These are phyloP conservation scores for Eptatretus burgeri DNA, from an alignment of 2,113 vertebrate species.

Conservation along the genomic window DNA sequence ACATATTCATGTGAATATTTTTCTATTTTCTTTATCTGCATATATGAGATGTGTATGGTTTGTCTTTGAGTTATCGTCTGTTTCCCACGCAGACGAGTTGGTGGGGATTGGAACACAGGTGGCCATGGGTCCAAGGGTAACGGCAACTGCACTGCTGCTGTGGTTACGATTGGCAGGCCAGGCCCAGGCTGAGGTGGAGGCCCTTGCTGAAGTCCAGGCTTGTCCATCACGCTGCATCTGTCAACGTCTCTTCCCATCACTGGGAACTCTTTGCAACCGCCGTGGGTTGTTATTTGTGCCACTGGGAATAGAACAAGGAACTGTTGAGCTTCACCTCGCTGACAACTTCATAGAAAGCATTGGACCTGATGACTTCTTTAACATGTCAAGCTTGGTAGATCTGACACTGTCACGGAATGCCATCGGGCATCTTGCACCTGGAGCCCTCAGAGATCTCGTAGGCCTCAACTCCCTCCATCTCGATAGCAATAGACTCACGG, in stretches of 20 bases:
- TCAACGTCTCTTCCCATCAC: conserved; percentile 36
- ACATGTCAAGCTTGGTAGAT: conserved; percentile 41
- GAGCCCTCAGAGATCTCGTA: conserved; percentile 28
- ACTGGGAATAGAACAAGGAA: conserved; percentile 31
- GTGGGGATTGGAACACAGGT: too few species aligned
- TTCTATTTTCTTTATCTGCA: too few species aligned
- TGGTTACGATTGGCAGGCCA: conserved; percentile 19
- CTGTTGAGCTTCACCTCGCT: conserved; percentile 33
- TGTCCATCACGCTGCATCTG: conserved; percentile 39
- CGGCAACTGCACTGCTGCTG: conserved; percentile 16
- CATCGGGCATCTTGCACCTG: conserved; percentile 32
- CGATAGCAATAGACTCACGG: conserved; percentile 31
- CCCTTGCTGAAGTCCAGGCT: conserved; percentile 25
- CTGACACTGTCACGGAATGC: conserved; percentile 35
- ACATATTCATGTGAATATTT: too few species aligned
- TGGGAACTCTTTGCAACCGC: conserved; percentile 36
- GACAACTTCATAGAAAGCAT: conserved; percentile 44
- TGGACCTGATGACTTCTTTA: conserved; percentile 32
- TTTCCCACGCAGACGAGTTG: too few species aligned
- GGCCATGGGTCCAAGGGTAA: too few species aligned
- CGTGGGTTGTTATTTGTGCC: conserved; percentile 37
- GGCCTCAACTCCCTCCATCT: conserved; percentile 33
- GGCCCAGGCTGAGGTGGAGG: conserved; percentile 14
- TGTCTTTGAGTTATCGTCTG: too few species aligned
- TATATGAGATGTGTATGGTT: too few species aligned